phyloP scores from a whole-genome alignment of 2,888 invertebrate species.

The Ganaspis brasiliensis region DNA sequence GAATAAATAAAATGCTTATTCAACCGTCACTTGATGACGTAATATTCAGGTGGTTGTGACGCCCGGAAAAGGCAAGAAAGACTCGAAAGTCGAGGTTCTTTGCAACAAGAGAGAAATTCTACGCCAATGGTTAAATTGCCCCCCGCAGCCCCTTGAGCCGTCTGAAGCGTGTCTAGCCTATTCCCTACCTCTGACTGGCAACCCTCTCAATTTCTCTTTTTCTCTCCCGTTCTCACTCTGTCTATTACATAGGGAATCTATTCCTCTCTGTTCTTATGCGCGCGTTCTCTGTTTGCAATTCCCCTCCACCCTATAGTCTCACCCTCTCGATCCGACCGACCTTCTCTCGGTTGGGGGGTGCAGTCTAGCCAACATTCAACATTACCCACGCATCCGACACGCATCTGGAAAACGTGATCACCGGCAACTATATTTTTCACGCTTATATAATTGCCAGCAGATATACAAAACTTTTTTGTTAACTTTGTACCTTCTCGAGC shows the following conservation, averaged over 20 bases:
- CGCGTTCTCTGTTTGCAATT: constrained; percentile 8
- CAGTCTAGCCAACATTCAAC: constrained; percentile 43
- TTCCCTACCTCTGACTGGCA: constrained; percentile 71
- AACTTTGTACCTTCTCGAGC: too few relatives aligned
- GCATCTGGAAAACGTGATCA: constrained; percentile 48
- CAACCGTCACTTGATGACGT: too few relatives aligned
- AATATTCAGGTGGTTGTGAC: constrained; percentile 8
- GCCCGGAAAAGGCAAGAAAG: constrained; percentile 40
- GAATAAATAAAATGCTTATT: too few relatives aligned
- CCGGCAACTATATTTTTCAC: constrained; percentile 1
- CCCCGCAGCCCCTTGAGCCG: constrained; percentile 77
- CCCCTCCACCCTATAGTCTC: neutral
- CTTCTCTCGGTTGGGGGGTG: constrained; percentile 33
- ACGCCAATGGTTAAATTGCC: constrained; percentile 74
- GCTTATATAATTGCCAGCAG: too few relatives aligned
- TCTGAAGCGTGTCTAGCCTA: constrained; percentile 81
- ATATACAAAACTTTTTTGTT: too few relatives aligned
- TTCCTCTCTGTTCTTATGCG: constrained; percentile 27
- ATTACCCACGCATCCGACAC: too few relatives aligned
- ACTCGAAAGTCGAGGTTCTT: constrained; percentile 36
- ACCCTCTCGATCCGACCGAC: constrained; percentile 35
- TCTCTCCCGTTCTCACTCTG: constrained; percentile 50
- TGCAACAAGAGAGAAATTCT: constrained; percentile 63
- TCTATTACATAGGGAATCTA: constrained; percentile 48
- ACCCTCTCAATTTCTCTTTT: constrained; percentile 48